These are phyloP conservation scores for Mionectes olivaceus DNA, from an alignment of 2,797 vertebrate genomes.

Conservation along the genomic window DNA sequence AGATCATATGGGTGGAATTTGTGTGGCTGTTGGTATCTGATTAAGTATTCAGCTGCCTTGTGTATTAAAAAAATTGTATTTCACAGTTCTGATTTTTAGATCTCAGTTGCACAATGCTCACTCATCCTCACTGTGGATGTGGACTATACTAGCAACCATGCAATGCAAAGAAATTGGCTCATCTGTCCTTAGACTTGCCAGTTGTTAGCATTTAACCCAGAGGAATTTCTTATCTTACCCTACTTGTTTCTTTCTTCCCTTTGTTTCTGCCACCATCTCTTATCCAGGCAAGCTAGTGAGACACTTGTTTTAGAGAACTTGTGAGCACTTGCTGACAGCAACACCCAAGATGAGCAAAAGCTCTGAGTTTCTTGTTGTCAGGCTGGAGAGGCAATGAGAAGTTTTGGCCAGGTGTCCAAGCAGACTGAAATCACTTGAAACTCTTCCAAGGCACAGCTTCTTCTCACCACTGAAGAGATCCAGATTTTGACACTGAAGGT, in stretches of 20 bases:
- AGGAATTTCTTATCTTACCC: not conserved
- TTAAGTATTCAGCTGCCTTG: not conserved
- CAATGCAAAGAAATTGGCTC: not conserved
- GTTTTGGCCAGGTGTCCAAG: not conserved
- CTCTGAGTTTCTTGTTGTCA: not conserved
- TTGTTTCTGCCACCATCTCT: not conserved
- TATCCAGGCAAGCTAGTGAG: not conserved
- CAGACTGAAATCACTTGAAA: not conserved
- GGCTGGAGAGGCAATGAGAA: not conserved
- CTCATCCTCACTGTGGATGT: rapidly evolving
- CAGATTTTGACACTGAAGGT: not conserved
- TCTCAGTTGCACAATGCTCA: not conserved
- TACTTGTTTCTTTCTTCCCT: not conserved
- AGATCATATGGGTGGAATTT: not conserved
- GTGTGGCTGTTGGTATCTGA: not conserved
- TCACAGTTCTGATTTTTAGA: not conserved
- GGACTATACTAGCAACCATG: not conserved
- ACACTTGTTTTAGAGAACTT: not conserved
- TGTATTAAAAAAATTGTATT: not conserved
- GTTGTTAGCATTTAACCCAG: not conserved
- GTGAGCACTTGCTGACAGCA: not conserved
- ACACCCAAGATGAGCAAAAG: not conserved
- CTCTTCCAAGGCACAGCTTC: not conserved
- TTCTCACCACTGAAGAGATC: not conserved
- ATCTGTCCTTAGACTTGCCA: not conserved